Evolutionary conservation across 2,113 vertebrate genomes (phyloP).

Genomic region (Callipepla squamata): DNA sequence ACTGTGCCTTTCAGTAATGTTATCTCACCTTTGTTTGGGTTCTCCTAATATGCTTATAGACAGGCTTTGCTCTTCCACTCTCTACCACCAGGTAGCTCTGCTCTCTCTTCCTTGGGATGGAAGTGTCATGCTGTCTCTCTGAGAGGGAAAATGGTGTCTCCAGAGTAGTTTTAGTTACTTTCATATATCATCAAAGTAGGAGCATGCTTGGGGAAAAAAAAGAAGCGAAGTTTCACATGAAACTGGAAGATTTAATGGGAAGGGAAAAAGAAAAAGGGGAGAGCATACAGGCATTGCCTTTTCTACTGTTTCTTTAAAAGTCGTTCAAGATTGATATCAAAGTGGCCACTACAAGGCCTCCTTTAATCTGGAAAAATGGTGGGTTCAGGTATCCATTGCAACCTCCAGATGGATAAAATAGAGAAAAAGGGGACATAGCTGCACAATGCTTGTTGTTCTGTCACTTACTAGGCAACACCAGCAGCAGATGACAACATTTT

Average conservation of each 20-base stretch:
- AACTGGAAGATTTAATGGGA: background rate
- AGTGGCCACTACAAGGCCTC: background rate
- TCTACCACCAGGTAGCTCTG: slow-evolving; percentile 41
- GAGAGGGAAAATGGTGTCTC: background rate
- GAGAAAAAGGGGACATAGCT: background rate
- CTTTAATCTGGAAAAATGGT: background rate
- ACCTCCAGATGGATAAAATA: background rate
- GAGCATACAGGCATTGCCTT: background rate
- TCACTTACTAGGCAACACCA: background rate
- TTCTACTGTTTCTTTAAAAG: background rate
- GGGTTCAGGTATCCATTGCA: background rate
- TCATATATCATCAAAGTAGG: background rate
- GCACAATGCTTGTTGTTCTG: background rate
- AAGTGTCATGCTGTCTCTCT: background rate
- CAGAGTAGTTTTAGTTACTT: background rate
- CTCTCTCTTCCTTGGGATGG: background rate
- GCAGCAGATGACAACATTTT: background rate
- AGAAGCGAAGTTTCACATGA: background rate
- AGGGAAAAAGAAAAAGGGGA: background rate
- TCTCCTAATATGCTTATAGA: background rate
- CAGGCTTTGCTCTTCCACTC: background rate
- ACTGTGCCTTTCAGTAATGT: background rate
- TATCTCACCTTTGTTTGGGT: background rate
- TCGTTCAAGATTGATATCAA: background rate
- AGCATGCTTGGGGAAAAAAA: background rate